Base-by-base conservation (phyloP, 2,797 vertebrate genomes). In the Odontamblyopus lacepedii region DNA sequence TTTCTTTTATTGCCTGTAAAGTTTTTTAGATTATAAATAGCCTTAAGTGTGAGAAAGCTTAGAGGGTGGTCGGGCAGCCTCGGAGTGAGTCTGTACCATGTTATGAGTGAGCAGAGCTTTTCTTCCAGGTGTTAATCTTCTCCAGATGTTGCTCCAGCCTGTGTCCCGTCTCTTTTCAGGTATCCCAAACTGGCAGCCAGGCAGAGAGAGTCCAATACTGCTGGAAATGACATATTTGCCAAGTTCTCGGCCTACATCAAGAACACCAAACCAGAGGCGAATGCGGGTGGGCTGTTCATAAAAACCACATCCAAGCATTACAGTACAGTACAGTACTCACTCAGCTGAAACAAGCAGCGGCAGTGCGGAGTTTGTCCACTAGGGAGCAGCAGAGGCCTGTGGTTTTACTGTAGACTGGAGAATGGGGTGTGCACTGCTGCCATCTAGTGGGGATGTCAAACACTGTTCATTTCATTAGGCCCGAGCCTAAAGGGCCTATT, bases 161-260 rank as follows among this genome's bases (percentile, higher is more conserved):
- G 76, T 74, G 70, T 76, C 65, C 66, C 35, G 26, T 57, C 59
- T 83, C 75, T 78, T 73, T 83, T 82, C 93, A 99, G 97, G 90
- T 99, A 98, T 87, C 98, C 98, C 75, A 98, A 91, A 84, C 92
- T 99, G 86, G 95, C 96, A 48, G 95, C 96, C 18, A 98, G 93
- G 85, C 95, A 99, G 79, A 92, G 95, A 50, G 96, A 97, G 74
- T 97, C 97, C 59, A 99, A 99, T 89, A 93, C 95, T 29, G 97
- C 97, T 38, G 98, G 98, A 85, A 98, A 98, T 0, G 97, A 99
- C 86, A 97, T 99, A 27, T 99, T 99, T 59, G 95, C 97, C 87
- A 99, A 96, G 91, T 99, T 99, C 91, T 99, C 98, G 2, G 96
- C 98, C 3, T 99, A 95, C 84, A 96, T 98, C 86, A 99, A 99